Evolutionary conservation across 2,113 vertebrate species (phyloP).

Genomic region (Gallinago jamesoni): DNA sequence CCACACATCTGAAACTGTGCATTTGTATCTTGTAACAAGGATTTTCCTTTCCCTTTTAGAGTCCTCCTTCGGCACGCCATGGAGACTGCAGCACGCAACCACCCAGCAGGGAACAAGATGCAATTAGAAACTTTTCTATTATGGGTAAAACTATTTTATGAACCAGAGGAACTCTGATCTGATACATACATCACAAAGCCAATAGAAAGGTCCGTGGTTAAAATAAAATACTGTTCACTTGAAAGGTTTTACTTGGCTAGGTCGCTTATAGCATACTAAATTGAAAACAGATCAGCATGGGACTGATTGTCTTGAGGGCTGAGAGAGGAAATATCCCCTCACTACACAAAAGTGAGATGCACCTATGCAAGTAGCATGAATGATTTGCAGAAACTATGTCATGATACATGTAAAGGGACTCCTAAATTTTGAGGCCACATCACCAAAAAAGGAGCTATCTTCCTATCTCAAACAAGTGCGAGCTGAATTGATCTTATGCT

Average conservation of each 20-base stretch:
- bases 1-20: background rate
- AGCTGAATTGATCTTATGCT: background rate
- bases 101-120: constrained; percentile 1
- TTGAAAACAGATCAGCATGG: constrained; percentile 16
- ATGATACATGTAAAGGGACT: background rate
- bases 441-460: background rate
- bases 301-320: constrained; percentile 3
- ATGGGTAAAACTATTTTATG: constrained; percentile 7
- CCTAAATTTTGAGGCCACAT: background rate
- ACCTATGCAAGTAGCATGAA: background rate
- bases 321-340: background rate
- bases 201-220: background rate
- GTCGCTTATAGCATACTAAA: background rate
- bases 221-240: constrained; percentile 25
- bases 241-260: background rate
- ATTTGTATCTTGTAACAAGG: background rate
- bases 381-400: constrained; percentile 10
- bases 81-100: background rate
- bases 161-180: background rate
- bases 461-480: background rate
- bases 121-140: constrained; percentile 58
- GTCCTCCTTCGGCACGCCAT: background rate
- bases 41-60: background rate
- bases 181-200: constrained; percentile 1
- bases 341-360: background rate